A percentile compares a stretch with the other conserved stretches of the same genome.
Conservation (phyloP, 2,797 vertebrate genomes). For the Sebastes steindachneri region DNA sequence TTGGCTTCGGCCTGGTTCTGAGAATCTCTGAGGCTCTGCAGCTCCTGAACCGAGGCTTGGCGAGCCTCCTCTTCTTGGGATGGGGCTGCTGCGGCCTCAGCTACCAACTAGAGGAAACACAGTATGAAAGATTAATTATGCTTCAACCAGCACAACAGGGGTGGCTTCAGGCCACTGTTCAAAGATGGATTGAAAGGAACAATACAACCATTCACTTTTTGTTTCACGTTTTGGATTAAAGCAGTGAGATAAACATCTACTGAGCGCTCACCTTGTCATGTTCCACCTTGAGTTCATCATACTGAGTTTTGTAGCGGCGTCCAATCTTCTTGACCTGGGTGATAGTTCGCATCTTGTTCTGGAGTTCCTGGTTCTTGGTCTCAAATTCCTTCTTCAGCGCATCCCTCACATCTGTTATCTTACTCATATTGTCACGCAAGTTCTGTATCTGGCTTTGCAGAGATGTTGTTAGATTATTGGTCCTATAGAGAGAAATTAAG, state of each 20-base stretch:
- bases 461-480: slow-evolving; percentile 85
- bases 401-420: slow-evolving; percentile 87
- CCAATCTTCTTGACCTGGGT: slow-evolving; percentile 98
- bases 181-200: accelerated
- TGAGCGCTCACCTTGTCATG: slow-evolving; percentile 88
- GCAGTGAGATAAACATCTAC: not conserved
- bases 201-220: not conserved
- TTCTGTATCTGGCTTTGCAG: slow-evolving; percentile 90
- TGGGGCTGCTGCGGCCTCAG: slow-evolving; percentile 86
- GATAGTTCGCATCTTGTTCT: slow-evolving; percentile 92
- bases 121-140: not conserved
- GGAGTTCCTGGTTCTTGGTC: slow-evolving; percentile 88
- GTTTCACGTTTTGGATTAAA: not conserved
- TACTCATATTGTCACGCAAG: slow-evolving; percentile 87
- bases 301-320: slow-evolving; percentile 96
- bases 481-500: slow-evolving; percentile 71
- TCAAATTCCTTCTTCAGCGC: slow-evolving; percentile 87
- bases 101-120: slow-evolving; percentile 72
- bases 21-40: slow-evolving; percentile 88
- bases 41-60: slow-evolving; percentile 88
- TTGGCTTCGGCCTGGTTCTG: slow-evolving; percentile 88
- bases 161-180: accelerated
- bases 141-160: not conserved
- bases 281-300: slow-evolving; percentile 93
- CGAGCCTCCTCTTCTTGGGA: slow-evolving; percentile 88